Base-by-base conservation (phyloP, 2,888 invertebrate genomes). In the Plutella xylostella region DNA sequence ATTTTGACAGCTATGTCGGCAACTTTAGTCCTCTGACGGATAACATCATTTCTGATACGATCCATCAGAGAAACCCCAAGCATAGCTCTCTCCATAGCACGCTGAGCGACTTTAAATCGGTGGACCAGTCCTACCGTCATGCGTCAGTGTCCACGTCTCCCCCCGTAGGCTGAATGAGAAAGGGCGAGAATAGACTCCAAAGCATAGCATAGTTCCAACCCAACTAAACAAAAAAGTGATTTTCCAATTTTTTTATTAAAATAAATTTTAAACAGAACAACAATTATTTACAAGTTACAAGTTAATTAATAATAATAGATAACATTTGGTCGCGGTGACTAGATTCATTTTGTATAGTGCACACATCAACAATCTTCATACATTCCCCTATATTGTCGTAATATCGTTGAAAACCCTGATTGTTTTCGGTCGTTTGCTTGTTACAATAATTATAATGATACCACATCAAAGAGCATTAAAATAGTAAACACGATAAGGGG, bases 321-420 rank as follows among this genome's bases (percentile, higher is more conserved):
- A 43, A 42, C 17, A 41, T 41, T 43, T 39, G 45, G 31, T 47
- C 47, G 45, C 48, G 60, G 58, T 64, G 70, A 72, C 74, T 72
- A 72, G 72, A 68, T 73, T 66, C 67, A 70, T 69, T 72, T 68
- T 70, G 62, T 63, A 68, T 61, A 60, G 60, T 67, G 62, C 69
- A 61, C 57, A 61, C 58, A 60, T 54, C 55, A 57, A 53, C 39
- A 31, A 20, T 45, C 53, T 59, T 60, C 65, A 55, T 58, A 57
- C 67, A 63, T 60, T 53, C 63, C 58, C 57, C 58, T 62, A 63
- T 54, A 57, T 56, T 60, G 53, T 56, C 53, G 33, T 34, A 31
- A 30, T 41, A 37, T 33, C 45, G 48, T 45, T 47, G 48, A 47
- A 52, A 61, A 60, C 61, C 57, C 56, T 45, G 44, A 49, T 54